phyloP scores from a whole-genome alignment of 2,797 vertebrate genomes.

The Petrocephalus sullivani region DNA sequence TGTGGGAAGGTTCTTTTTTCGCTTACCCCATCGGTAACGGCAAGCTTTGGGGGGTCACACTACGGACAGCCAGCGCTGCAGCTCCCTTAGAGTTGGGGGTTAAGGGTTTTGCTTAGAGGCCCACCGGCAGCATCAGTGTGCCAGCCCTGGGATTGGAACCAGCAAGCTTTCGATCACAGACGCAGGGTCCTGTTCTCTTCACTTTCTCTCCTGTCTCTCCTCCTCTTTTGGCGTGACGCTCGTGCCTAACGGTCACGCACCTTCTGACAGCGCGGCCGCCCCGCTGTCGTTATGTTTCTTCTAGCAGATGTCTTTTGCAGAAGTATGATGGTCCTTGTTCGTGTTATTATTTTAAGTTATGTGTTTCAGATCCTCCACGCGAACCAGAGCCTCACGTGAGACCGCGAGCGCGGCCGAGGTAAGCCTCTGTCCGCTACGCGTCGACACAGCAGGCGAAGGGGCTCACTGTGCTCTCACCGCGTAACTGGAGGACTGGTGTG shows the following conservation, averaged over 20 bases:
- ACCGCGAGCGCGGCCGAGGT: constrained; percentile 62
- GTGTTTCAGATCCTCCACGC: constrained; percentile 49
- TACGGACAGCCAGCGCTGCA: not conserved
- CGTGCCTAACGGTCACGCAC: not conserved
- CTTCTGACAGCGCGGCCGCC: not conserved
- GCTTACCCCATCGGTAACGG: not conserved
- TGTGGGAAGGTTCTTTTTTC: not conserved
- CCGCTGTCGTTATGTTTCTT: not conserved
- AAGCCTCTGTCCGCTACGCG: not conserved
- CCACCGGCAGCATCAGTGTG: not conserved
- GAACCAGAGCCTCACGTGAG: constrained; percentile 55
- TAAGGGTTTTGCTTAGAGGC: not conserved
- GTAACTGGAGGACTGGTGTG: not conserved
- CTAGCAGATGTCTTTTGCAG: not conserved
- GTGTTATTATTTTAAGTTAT: not conserved
- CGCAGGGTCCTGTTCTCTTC: not conserved
- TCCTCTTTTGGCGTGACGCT: not conserved
- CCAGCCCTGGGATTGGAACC: not conserved
- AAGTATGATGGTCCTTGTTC: not conserved
- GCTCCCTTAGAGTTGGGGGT: not conserved
- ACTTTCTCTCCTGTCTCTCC: not conserved
- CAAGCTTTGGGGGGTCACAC: not conserved
- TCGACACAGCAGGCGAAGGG: not conserved
- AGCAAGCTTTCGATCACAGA: not conserved
- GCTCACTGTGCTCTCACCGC: not conserved